Evolutionary conservation across 92 coral and sea anemone species (phyloP).

Genomic region (Zoanthus solanderi): DNA sequence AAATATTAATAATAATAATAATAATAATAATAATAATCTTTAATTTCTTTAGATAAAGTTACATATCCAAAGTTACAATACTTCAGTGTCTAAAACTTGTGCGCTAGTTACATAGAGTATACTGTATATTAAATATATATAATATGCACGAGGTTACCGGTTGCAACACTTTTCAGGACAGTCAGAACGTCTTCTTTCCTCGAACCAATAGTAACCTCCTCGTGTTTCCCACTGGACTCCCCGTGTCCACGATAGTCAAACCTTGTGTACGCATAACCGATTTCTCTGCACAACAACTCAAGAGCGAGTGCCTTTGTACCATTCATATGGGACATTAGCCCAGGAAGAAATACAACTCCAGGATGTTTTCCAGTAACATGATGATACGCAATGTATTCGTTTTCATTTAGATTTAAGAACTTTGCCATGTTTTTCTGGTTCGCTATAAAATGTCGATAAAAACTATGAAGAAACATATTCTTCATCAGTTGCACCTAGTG

Average conservation of each 20-base stretch:
- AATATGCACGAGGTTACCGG: neutral
- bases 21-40: too few species aligned
- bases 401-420: slow-evolving; percentile 40
- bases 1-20: too few species aligned
- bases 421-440: slow-evolving; percentile 19
- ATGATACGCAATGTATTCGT: slow-evolving; percentile 72
- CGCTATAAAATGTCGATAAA: neutral
- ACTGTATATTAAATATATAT: too few species aligned
- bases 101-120: too few species aligned
- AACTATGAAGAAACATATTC: neutral
- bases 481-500: neutral
- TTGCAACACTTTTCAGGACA: slow-evolving; percentile 46
- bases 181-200: slow-evolving; percentile 80
- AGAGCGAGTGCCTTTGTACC: slow-evolving; percentile 84
- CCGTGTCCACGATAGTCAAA: slow-evolving; percentile 90
- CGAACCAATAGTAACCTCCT: slow-evolving; percentile 78
- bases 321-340: slow-evolving; percentile 86
- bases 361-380: slow-evolving; percentile 74
- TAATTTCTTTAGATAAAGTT: too few species aligned
- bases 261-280: slow-evolving; percentile 77
- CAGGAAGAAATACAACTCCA: slow-evolving; percentile 85
- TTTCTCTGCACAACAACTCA: slow-evolving; percentile 69
- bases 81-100: too few species aligned
- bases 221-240: slow-evolving; percentile 79
- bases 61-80: too few species aligned